Conservation (phyloP, 2,888 invertebrate species). For the Sylvicola cinctus region DNA sequence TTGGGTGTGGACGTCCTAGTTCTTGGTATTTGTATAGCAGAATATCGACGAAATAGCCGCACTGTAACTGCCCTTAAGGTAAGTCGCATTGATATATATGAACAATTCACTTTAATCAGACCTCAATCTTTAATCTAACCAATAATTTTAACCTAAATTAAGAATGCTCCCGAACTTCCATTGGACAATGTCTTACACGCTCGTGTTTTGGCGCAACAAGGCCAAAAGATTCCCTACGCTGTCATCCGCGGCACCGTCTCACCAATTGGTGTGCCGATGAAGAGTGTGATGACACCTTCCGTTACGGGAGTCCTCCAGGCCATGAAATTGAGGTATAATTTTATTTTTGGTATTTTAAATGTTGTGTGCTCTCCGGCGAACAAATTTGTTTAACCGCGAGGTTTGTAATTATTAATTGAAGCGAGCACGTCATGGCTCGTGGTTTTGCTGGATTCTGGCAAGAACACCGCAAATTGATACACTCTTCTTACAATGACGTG, state of each 20-base stretch:
- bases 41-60: too few species aligned
- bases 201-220: too few species aligned
- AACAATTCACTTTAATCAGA: too few species aligned
- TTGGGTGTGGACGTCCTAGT: conserved; percentile 55
- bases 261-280: conserved; percentile 53
- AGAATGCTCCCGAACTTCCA: too few species aligned
- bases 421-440: conserved; percentile 65
- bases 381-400: neutral
- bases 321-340: conserved; percentile 36
- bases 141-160: too few species aligned
- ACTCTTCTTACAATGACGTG: conserved; percentile 56
- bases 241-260: conserved; percentile 55
- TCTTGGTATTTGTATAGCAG: conserved; percentile 40
- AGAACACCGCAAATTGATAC: conserved; percentile 56
- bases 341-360: neutral
- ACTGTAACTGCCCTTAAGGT: too few species aligned
- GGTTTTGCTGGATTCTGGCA: conserved; percentile 75
- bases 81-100: too few species aligned
- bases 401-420: conserved; percentile 13
- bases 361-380: too few species aligned
- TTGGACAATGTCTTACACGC: too few species aligned
- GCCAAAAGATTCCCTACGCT: conserved; percentile 42
- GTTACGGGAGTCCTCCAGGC: conserved; percentile 63
- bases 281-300: conserved; percentile 48
- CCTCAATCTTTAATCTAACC: too few species aligned